Base-by-base conservation (phyloP, 2,888 invertebrate genomes). In the Cristatella mucedo region DNA sequence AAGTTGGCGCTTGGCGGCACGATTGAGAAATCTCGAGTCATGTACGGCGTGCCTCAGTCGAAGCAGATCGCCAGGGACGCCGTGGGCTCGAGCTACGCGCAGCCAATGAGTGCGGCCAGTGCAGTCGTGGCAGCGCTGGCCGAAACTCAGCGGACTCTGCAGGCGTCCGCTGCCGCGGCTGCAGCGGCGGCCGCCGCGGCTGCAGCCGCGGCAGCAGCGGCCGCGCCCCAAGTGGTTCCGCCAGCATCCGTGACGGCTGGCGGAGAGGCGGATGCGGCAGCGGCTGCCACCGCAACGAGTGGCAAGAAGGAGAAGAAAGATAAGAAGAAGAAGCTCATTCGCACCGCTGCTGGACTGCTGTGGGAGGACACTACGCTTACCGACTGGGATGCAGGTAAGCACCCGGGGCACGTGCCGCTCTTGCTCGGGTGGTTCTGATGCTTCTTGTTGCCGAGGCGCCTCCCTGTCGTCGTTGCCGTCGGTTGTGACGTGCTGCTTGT, bases 281-380 rank as follows among this genome's bases (percentile, higher is more conserved):
- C 36, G 3, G 16, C 29, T 5, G 39, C 38, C 19, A 39, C 37
- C 15, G 46, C 50, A 21, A 49, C 46, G 29, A 48, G 49, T 70
- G 45, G 49, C 21, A 56, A 56, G 40, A 58, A 59, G 41, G 52
- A 54, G 37, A 72, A 72, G 49, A 72, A 73, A 24, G 73, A 72
- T 48, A 74, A 74, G 46, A 71, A 71, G 47, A 76, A 73, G 50
- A 79, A 84, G 70, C 77, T 83, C 44, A 76, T 93, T 37, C 72
- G 95, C 21, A 82, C 80, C 49, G 93, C 91, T 0, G 95, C 91
- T 3, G 91, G 91, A 1, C 78, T 81, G 51, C 79, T 81, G 1
- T 97, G 97, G 97, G 95, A 97, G 66, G 97, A 97, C 68, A 74
- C 76, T 18, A 84, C 89, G 0, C 67, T 97, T 39, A 69, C 78